A percentile compares a stretch with the other conserved stretches of the same genome.
Conservation (phyloP, 2,113 vertebrate species). For the Nibea coibor region DNA sequence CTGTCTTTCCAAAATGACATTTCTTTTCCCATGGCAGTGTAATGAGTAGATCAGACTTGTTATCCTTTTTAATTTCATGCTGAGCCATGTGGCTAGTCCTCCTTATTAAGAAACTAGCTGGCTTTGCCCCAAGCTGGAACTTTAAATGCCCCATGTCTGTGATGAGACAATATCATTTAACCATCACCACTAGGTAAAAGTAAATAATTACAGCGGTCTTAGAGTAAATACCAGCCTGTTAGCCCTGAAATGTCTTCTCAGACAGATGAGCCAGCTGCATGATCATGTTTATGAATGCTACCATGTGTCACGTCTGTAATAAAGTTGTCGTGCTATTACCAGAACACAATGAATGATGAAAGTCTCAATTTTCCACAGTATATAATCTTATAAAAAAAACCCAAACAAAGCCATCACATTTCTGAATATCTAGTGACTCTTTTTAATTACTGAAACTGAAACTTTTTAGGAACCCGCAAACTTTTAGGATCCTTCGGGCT, state of each 20-base stretch:
- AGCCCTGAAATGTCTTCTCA: background rate
- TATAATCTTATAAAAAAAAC: background rate
- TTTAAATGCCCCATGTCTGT: slow-evolving; percentile 43
- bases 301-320: background rate
- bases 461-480: background rate
- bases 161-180: slow-evolving; percentile 31
- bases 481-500: background rate
- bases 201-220: slow-evolving; percentile 38
- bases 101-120: slow-evolving; percentile 35
- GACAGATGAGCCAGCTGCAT: background rate
- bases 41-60: slow-evolving; percentile 58
- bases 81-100: slow-evolving; percentile 49
- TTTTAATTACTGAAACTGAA: background rate
- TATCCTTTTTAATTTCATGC: slow-evolving; percentile 68
- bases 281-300: background rate
- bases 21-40: slow-evolving; percentile 53
- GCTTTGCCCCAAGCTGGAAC: slow-evolving; percentile 39
- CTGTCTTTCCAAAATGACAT: slow-evolving; percentile 35
- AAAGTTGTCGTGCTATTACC: background rate
- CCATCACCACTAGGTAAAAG: slow-evolving; percentile 12
- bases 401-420: background rate
- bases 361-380: background rate
- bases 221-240: background rate
- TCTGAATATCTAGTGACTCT: background rate
- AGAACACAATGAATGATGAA: background rate